Conservation (phyloP, 2,888 invertebrate genomes). For the Charanyca ferruginea region DNA sequence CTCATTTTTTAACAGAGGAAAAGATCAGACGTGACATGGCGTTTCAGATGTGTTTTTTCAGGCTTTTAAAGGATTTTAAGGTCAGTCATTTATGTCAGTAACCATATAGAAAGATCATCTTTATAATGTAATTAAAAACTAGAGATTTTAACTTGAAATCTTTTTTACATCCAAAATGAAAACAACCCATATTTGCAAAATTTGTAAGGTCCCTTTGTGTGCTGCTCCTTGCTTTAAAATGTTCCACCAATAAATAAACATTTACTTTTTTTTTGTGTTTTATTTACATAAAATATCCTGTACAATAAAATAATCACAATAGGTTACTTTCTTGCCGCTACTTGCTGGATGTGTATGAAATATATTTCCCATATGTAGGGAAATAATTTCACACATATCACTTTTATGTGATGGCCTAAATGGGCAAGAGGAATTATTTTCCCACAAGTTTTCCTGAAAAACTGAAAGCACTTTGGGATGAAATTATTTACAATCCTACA, state of each 20-base stretch:
- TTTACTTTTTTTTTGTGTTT: constrained; percentile 10
- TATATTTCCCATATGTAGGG: constrained; percentile 17
- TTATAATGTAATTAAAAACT: too few species aligned
- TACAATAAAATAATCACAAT: constrained; percentile 5
- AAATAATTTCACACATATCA: constrained; percentile 20
- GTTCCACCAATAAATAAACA: constrained; percentile 9
- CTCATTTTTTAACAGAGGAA: too few species aligned
- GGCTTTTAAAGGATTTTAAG: too few species aligned
- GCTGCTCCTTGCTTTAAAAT: constrained; percentile 12
- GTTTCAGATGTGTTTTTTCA: too few species aligned
- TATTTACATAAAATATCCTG: constrained; percentile 16
- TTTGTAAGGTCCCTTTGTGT: too few species aligned
- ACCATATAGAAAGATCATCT: too few species aligned
- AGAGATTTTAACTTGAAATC: too few species aligned
- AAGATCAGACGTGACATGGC: too few species aligned
- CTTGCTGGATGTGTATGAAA: constrained; percentile 22
- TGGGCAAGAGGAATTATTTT: constrained; percentile 23
- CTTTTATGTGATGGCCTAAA: constrained; percentile 15
- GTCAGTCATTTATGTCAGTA: too few species aligned
- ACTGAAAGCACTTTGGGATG: constrained; percentile 5
- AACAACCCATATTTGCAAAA: too few species aligned
- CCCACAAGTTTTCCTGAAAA: constrained; percentile 6
- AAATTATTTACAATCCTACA: constrained; percentile 16
- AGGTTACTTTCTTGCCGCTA: constrained; percentile 19
- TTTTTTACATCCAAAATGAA: too few species aligned